A percentile compares a stretch with the other conserved stretches of the same genome.
These are phyloP conservation scores for Hedychridium roseum DNA, from an alignment of 2,888 invertebrate genomes.

Conservation along the genomic window DNA sequence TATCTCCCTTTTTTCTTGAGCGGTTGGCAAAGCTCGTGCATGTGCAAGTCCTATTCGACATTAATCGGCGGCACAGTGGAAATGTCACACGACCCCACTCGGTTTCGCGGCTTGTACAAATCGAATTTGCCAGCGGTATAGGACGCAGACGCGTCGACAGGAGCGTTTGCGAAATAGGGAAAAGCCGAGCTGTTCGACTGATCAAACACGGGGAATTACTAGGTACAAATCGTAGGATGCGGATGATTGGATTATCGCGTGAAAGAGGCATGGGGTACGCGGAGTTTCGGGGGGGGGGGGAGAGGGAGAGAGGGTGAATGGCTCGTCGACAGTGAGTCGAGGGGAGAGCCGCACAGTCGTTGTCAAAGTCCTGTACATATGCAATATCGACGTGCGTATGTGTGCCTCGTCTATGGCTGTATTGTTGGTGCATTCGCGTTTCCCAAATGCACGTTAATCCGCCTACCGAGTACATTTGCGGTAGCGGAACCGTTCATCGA, in stretches of 20 bases:
- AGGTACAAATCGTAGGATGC: slow-evolving; percentile 53
- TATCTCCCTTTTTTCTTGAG: no score
- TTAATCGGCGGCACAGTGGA: no score
- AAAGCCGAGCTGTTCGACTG: slow-evolving; percentile 41
- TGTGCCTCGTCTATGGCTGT: no score
- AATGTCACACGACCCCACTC: no score
- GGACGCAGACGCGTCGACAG: no score
- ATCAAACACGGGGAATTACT: slow-evolving; percentile 54
- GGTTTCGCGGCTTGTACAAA: no score
- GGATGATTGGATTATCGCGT: slow-evolving; percentile 55
- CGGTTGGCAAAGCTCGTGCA: no score
- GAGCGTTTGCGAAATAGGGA: no score
- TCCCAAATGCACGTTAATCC: slow-evolving; percentile 54
- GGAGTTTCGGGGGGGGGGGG: background rate
- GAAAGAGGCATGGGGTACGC: slow-evolving; percentile 28
- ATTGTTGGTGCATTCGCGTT: slow-evolving; percentile 32
- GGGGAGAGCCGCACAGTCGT: background rate
- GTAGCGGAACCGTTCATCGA: slow-evolving; percentile 40
- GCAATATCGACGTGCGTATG: slow-evolving; percentile 1
- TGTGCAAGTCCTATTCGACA: no score
- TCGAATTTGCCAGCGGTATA: no score
- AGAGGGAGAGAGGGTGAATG: background rate
- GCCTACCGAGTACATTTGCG: slow-evolving; percentile 48
- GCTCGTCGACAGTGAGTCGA: background rate
- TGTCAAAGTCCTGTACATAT: slow-evolving; percentile 19